Evolutionary conservation across 23 tunicate species (phyloP).

Genomic region (Diplosoma virens): DNA sequence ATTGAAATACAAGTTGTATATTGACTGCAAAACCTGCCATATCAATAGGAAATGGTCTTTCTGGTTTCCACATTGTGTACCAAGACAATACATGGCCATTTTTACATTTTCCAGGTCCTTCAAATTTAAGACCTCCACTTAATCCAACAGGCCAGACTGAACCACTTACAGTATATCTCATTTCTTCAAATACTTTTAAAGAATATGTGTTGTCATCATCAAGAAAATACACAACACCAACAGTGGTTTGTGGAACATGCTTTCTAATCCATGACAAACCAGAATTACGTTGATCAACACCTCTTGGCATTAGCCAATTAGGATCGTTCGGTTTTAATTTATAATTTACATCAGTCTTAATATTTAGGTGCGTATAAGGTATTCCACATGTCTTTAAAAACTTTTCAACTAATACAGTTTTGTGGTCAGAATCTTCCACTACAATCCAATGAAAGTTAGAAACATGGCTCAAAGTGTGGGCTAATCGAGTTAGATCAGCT

Average conservation of each 20-base stretch:
- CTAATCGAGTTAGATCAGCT: constrained; percentile 87
- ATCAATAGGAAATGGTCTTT: constrained; percentile 94
- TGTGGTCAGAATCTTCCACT: constrained; percentile 78
- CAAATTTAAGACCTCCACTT: constrained; percentile 86
- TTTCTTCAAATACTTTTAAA: constrained; percentile 74
- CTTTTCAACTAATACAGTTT: constrained; percentile 57
- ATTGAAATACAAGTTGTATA: constrained; percentile 51
- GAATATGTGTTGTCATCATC: constrained; percentile 97
- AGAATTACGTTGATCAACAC: constrained; percentile 85
- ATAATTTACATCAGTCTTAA: constrained; percentile 57
- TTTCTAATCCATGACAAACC: constrained; percentile 69
- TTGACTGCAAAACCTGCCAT: constrained; percentile 97
- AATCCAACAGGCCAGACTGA: constrained; percentile 96
- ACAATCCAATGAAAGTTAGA: constrained; percentile 91
- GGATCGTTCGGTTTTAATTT: constrained; percentile 81
- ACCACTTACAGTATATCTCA: constrained; percentile 55
- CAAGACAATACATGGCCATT: constrained; percentile 66
- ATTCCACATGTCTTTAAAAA: constrained; percentile 61
- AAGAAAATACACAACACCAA: constrained; percentile 72
- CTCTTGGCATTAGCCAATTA: constrained; percentile 91
- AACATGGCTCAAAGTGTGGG: constrained; percentile 87
- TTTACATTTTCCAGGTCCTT: constrained; percentile 76
- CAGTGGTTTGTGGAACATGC: constrained; percentile 30
- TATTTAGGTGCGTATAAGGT: constrained; percentile 61
- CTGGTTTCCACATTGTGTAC: constrained; percentile 96